These are phyloP conservation scores for Muscicapa comitata DNA, from an alignment of 2,797 vertebrate species.

Conservation along the genomic window DNA sequence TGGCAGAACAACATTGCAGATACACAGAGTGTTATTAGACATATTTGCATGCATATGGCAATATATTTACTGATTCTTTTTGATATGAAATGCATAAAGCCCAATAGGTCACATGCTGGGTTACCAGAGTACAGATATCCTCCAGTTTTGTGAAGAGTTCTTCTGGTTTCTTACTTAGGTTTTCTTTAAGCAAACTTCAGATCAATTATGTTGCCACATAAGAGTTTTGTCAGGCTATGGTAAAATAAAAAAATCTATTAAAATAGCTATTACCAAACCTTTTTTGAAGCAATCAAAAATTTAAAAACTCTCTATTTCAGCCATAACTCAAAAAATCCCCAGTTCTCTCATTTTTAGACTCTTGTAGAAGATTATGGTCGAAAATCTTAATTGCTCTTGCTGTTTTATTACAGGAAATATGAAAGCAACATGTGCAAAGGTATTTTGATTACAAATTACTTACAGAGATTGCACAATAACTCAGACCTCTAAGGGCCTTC, in stretches of 20 bases:
- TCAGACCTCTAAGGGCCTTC: conserved; percentile 59
- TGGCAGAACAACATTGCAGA: conserved; percentile 35
- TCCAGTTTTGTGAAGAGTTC: background rate
- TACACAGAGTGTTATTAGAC: background rate
- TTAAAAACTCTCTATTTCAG: background rate
- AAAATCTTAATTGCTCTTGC: conserved; percentile 67
- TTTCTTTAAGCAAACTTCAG: background rate
- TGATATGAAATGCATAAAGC: background rate
- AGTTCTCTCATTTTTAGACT: conserved; percentile 25
- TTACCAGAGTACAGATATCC: background rate
- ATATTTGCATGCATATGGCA: background rate
- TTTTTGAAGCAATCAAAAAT: background rate
- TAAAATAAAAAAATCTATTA: background rate
- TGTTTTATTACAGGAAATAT: conserved; percentile 69
- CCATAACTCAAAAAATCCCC: background rate
- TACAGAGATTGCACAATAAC: conserved; percentile 65
- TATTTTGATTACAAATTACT: conserved; percentile 69
- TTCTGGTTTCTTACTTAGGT: background rate
- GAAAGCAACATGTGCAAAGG: conserved; percentile 65
- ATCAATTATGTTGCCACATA: background rate
- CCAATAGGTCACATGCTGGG: background rate
- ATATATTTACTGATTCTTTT: background rate
- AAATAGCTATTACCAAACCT: background rate
- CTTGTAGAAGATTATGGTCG: conserved; percentile 38
- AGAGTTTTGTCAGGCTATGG: background rate